Evolutionary conservation across 1,140 invertebrate species (phyloP), one percentile per base, ranked within the genome.

Genomic region (Dreissena rostriformis): DNA sequence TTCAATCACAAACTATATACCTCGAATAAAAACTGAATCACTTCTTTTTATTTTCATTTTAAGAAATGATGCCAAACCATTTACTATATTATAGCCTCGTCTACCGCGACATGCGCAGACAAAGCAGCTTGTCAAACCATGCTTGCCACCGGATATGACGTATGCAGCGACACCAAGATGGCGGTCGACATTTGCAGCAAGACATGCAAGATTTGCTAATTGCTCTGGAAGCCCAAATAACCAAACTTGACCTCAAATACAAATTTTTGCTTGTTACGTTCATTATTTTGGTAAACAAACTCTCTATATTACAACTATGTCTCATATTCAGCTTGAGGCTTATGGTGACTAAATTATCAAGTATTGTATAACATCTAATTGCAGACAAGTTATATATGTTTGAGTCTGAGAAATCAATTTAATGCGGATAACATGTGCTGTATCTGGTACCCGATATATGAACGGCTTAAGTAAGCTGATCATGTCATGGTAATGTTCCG

Each of bases 121-220:
- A 68, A 82, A 39, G 7, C 28, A 22, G 53, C 61, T 19, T 82
- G 80, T 49, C 28, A 29, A 1, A 63, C 55, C 8, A 55, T 82
- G 49, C 22, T 75, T 26, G 19, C 57, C 22, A 82, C 80, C 39
- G 80, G 80, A 55, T 82, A 67, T 75, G 80, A 82, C 71, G 80
- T 82, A 39, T 82, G 80, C 51, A 68, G 29, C 1, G 72, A 82
- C 24, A 55, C 80, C 24, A 52, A 28, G n/a, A 66, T 74, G 55
- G 71, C 80, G 17, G 80, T 82, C 53, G 71, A 82, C 24, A 61
- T 82, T 22, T 82, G 80, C 39, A 66, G 80, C 22, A 82, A 82
- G 57, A 82, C 80, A 8, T 82, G 80, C 53, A 24, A 29, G 28
- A 63, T 61, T 26, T 77, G 74, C 57, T 74, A 74, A 72, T n/a